Base-by-base conservation (phyloP, 1,140 invertebrate genomes). In the Bombus difficillimus region DNA sequence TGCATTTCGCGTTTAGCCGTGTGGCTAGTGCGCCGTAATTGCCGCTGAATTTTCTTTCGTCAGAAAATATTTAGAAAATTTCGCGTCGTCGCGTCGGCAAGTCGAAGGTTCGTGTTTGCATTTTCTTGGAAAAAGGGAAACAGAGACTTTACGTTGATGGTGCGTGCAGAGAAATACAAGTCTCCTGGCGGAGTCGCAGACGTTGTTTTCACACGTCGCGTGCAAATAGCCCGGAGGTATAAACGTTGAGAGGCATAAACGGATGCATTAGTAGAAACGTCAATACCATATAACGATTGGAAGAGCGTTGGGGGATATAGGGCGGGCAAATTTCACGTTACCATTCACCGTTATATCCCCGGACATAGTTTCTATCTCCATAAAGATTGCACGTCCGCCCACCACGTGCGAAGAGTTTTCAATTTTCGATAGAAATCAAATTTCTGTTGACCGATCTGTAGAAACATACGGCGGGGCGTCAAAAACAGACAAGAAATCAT, bases 361-460 rank as follows among this genome's bases (percentile, higher is more conserved):
- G 41, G 75, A 18, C 59, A 74, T 86, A 59, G 81, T 71, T 89
- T 84, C 88, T 69, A 89, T 89, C 84, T 89, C 85, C 77, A 87
- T 89, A 89, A 89, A 89, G 85, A 89, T 89, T 89, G 88, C 77
- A 53, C 25, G 62, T 34, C 84, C 71, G 53, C 5, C n/a, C 41
- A 32, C 32, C 37, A 57, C 59, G 69, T n/a, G 64, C 73, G 53
- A 41, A 57, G 81, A 59, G 72, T 85, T 87, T 90, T 89, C 89
- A 90, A 90, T 90, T 90, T 87, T 90, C 88, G 88, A 90, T 89
- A 89, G 80, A 69, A 83, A 90, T 90, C 88, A 89, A 89, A 90
- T 90, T 87, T 82, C 81, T 87, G 85, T 32, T n/a, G 57, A 22
- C 75, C 71, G 69, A 41, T 71, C 72, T 32, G 47, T 39, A 76